Evolutionary conservation across 2,113 vertebrate genomes (phyloP), one percentile per base, ranked within the genome.

Genomic region (Maccullochella peelii): DNA sequence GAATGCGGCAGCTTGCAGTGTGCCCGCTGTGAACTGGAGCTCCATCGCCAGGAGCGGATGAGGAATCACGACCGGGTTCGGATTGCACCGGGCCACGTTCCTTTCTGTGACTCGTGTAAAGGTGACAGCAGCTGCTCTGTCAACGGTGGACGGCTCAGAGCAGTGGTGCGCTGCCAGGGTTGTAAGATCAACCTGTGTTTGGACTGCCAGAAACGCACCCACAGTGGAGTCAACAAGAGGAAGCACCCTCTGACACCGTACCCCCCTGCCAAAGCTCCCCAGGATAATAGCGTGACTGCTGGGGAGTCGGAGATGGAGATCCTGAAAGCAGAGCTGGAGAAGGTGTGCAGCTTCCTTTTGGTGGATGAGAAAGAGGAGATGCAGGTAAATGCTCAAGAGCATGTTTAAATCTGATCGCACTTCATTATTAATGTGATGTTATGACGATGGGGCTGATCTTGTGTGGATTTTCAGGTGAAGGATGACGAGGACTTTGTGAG

Each of bases 331-430:
- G 97, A 95, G 92, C 96, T 98, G 27, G 98, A 98, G 90, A 96
- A 95, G 57, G 98, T 98, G 88, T 90, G 93, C 93, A 99, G 98
- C 94, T 99, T 99, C 84, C 96, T 99, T 27, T 89, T 99, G 49
- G 98, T 99, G 90, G 97, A 99, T 83, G 97, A 99, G 91, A 98
- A 96, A 38, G 98, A 99, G 86, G 97, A 98, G 85, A 97, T 99
- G 96, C 97, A 98, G 96, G 98, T 99, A 79, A 58, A 73, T 4
- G 3, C 4, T 6, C 42, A 0, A 27, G 23, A 50, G 50, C 11
- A 12, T 0, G 0, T 77, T 69, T 40, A 1, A 5, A 11, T 8
- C 0, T 5, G 8, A 21, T 12, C 5, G 15, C 8, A 7, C 14
- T 16, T 76, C 4, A 3, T 21, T 50, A 3, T 21, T 50, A 0